Percentiles rank a stretch among this genome's conserved stretches.
Evolutionary conservation across 1,140 invertebrate genomes (phyloP).

Genomic region (Sinonovacula constricta): DNA sequence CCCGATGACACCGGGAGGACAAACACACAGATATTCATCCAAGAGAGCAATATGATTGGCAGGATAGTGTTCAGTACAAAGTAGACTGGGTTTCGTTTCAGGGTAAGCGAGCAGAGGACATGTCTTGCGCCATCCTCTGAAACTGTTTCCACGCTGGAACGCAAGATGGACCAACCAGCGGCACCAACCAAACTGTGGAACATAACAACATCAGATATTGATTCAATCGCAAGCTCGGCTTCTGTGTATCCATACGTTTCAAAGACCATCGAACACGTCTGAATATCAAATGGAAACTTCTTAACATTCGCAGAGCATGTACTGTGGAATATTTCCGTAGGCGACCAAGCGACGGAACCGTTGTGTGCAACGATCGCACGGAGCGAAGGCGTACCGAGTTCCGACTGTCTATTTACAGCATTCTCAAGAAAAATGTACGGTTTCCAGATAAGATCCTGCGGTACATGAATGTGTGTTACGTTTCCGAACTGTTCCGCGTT

Average conservation of each 20-base stretch:
- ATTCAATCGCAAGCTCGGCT: constrained; percentile 3
- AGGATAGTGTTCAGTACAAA: constrained; percentile 82
- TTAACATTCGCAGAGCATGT: constrained; percentile 99
- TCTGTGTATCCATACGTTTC: constrained; percentile 7
- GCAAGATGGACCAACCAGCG: constrained; percentile 25
- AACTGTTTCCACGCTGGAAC: constrained; percentile 5
- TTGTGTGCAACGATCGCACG: constrained; percentile 4
- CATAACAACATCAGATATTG: constrained; percentile 8
- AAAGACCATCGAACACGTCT: constrained; percentile 92
- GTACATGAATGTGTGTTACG: constrained; percentile 20
- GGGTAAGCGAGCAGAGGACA: constrained; percentile 22
- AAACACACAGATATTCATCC: constrained; percentile 82
- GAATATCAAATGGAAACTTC: constrained; percentile 96
- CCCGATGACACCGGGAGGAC: constrained; percentile 81
- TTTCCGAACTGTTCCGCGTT: constrained; percentile 1
- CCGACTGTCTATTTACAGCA: constrained; percentile 25
- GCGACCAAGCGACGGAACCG: constrained; percentile 42
- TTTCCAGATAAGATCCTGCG: constrained; percentile 48
- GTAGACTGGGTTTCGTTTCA: constrained; percentile 67
- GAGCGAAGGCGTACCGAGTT: constrained; percentile 1
- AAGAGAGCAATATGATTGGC: constrained; percentile 82
- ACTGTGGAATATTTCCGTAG: constrained; percentile 89
- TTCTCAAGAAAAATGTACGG: constrained; percentile 49
- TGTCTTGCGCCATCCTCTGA: background rate
- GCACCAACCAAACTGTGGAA: constrained; percentile 10